These are phyloP conservation scores for Zeus faber DNA, from an alignment of 2,113 vertebrate species.

Conservation along the genomic window DNA sequence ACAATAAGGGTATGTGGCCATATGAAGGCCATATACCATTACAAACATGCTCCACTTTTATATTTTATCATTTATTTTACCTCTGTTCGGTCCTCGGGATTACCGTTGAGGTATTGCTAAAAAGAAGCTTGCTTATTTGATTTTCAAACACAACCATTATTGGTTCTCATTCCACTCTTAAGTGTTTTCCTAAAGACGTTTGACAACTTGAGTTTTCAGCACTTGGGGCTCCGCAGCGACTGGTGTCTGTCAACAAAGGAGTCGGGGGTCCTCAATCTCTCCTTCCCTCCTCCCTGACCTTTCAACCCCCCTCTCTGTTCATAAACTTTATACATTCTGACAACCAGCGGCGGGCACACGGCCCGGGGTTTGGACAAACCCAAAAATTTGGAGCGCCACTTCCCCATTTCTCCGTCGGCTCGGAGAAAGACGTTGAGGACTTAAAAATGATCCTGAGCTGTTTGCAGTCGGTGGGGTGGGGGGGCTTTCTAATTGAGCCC, in stretches of 20 bases:
- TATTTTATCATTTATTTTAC: slow-evolving; percentile 8
- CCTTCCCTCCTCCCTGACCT: slow-evolving; percentile 41
- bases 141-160: not conserved
- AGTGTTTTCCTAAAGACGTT: slow-evolving; percentile 14
- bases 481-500: slow-evolving; percentile 65
- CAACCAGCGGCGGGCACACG: slow-evolving; percentile 20
- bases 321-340: slow-evolving; percentile 63
- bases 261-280: slow-evolving; percentile 42
- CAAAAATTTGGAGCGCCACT: slow-evolving; percentile 22
- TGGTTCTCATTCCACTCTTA: not conserved
- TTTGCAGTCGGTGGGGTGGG: slow-evolving; percentile 35
- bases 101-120: slow-evolving; percentile 1
- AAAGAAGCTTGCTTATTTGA: not conserved
- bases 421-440: slow-evolving; percentile 48
- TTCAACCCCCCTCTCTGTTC: slow-evolving; percentile 68
- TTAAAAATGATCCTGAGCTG: slow-evolving; percentile 64
- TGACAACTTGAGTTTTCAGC: slow-evolving; percentile 29
- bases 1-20: too few relatives aligned
- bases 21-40: too few relatives aligned
- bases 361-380: slow-evolving; percentile 17
- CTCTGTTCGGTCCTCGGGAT: slow-evolving; percentile 23
- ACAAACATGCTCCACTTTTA: too few relatives aligned
- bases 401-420: slow-evolving; percentile 39
- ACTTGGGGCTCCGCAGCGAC: slow-evolving; percentile 10
- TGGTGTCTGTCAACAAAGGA: slow-evolving; percentile 52